Conservation (phyloP, 1,140 invertebrate species). For the Calliopsis andreniformis region DNA sequence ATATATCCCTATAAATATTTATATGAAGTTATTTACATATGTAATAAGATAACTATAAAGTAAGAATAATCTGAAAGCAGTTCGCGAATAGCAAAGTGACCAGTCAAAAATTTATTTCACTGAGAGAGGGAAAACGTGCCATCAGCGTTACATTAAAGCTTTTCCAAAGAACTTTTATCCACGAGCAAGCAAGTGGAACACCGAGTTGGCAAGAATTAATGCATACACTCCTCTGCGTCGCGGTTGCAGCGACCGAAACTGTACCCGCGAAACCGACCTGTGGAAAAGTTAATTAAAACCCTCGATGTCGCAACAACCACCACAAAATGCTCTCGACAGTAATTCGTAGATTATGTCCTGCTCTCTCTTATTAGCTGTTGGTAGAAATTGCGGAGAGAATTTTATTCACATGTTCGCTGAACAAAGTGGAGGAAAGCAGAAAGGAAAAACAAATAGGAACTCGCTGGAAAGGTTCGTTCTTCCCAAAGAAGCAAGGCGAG, state of each 20-base stretch:
- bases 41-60: too few relatives aligned
- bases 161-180: slow-evolving; percentile 28
- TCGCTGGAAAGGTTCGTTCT: too few relatives aligned
- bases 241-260: neutral
- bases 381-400: too few relatives aligned
- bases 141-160: neutral
- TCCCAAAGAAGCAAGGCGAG: too few relatives aligned
- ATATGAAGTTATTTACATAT: too few relatives aligned
- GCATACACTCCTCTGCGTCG: slow-evolving; percentile 4
- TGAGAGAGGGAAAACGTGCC: neutral
- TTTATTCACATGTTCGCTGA: too few relatives aligned
- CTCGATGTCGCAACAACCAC: neutral
- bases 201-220: slow-evolving; percentile 2
- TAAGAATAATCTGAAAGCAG: too few relatives aligned
- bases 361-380: neutral
- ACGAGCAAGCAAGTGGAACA: slow-evolving; percentile 14
- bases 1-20: too few relatives aligned
- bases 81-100: too few relatives aligned
- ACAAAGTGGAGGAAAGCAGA: too few relatives aligned
- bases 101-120: neutral
- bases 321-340: neutral
- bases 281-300: slow-evolving; percentile 21
- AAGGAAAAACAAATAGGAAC: neutral
- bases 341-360: slow-evolving; percentile 8
- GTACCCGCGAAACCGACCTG: neutral